phyloP scores from a whole-genome alignment of 23 tunicate species.

The Styela clava region DNA sequence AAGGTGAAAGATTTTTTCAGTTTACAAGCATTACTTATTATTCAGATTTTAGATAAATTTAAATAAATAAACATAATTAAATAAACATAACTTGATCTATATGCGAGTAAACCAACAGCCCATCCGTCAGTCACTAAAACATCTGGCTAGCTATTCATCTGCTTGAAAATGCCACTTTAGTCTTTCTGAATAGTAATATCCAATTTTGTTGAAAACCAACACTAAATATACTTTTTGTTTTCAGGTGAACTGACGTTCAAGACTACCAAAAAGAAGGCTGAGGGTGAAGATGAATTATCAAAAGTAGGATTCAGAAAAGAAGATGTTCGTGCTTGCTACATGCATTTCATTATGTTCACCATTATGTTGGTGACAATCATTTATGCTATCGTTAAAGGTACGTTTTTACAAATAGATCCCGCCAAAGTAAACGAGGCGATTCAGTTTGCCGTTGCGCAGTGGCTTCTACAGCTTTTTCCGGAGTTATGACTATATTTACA shows the following conservation, averaged over 20 bases:
- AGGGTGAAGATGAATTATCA: constrained; percentile 85
- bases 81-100: no score
- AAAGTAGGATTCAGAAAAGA: constrained; percentile 95
- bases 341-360: constrained; percentile 98
- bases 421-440: background rate
- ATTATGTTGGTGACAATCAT: constrained; percentile 93
- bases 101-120: no score
- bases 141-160: no score
- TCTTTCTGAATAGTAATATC: no score
- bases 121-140: no score
- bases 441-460: background rate
- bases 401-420: no score
- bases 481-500: background rate
- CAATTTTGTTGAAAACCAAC: no score
- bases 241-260: constrained; percentile 98
- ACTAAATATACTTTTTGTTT: no score
- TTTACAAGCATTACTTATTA: no score
- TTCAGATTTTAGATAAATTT: no score
- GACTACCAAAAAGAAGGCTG: constrained; percentile 94
- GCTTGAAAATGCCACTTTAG: no score
- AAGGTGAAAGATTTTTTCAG: constrained; percentile 54
- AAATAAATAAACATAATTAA: no score
- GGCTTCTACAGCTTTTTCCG: background rate
- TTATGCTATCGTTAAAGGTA: constrained; percentile 85
- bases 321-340: constrained; percentile 94